Base-by-base conservation (phyloP, 2,888 invertebrate species). In the Creontiades dilutus region DNA sequence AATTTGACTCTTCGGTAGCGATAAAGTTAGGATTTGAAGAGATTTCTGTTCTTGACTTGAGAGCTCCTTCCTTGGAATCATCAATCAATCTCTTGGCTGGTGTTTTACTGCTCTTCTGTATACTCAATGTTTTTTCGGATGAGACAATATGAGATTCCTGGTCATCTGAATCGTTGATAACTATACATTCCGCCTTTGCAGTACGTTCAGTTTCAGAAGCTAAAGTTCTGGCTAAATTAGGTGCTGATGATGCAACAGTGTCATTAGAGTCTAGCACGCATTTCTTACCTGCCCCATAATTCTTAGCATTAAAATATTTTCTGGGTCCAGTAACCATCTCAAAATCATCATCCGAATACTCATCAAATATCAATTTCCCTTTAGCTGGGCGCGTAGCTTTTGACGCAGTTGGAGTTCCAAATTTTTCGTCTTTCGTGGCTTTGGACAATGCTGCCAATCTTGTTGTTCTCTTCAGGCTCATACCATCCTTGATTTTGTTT, bases 331-430 rank as follows among this genome's bases (percentile, higher is more conserved):
- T 14, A 23, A 68, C 23, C 12, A 68, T 9, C 23, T 68, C 68
- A 1, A 68, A 0, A 4, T 68, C 68, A 68, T 68, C 19, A 13
- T 68, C 68, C 3, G 27, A 68, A 23, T 23, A 23, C 23, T 68
- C 68, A 27, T 68, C 68, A 68, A 68, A 68, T 7, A 13, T 68
- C 68, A 68, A 27, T 27, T 68, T 68, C 11, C 68, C 19, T 68
- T 68, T 68, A 11, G 68, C 23, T 5, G 68, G 23, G 68, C 7
- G 68, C 68, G 0, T 0, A 27, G 68, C 13, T 48, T 82, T 82
- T 7, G 82, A 52, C 14, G 82, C 48, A 14, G 23, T 23, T 13
- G 85, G 85, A 11, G 85, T 85, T 9, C 85, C 85, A n/a, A 57
- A 37, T 46, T 85, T 85, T 19, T 61, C 57, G 19, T n/a, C n/a